Conservation (phyloP, 2,797 vertebrate species). For the Distichodus sexfasciatus region DNA sequence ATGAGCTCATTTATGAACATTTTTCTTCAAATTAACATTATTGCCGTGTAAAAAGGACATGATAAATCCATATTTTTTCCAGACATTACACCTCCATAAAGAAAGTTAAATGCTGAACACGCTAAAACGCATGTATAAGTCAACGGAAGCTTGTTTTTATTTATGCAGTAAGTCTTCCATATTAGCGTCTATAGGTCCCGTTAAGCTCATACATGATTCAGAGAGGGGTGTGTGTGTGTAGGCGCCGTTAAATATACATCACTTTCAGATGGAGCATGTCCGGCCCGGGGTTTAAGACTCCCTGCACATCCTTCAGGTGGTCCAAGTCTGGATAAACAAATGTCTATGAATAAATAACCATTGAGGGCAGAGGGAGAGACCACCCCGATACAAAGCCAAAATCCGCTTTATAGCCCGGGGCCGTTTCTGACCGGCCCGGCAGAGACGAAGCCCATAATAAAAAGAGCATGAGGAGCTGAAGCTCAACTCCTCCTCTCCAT, state of each 20-base stretch:
- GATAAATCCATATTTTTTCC: too few relatives aligned
- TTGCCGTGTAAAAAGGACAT: too few relatives aligned
- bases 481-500: slow-evolving; percentile 24
- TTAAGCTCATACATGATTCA: slow-evolving; percentile 77
- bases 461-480: slow-evolving; percentile 8
- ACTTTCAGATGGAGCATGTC: slow-evolving; percentile 56
- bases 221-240: slow-evolving; percentile 69
- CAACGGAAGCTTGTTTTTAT: too few relatives aligned
- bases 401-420: slow-evolving; percentile 35
- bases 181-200: too few relatives aligned
- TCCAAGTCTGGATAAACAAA: slow-evolving; percentile 47
- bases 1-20: too few relatives aligned
- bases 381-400: slow-evolving; percentile 39
- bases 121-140: too few relatives aligned
- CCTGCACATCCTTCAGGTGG: slow-evolving; percentile 33
- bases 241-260: slow-evolving; percentile 76
- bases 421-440: slow-evolving; percentile 34
- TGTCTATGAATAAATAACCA: slow-evolving; percentile 52
- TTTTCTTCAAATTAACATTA: too few relatives aligned
- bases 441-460: slow-evolving; percentile 7
- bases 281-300: slow-evolving; percentile 9
- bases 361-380: slow-evolving; percentile 18
- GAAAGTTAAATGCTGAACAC: too few relatives aligned
- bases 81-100: too few relatives aligned
- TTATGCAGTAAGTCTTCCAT: too few relatives aligned